Percentiles rank a stretch among this genome's conserved stretches.
Evolutionary conservation across 1,140 invertebrate genomes (phyloP).

Genomic region (Drosophila takahashii): DNA sequence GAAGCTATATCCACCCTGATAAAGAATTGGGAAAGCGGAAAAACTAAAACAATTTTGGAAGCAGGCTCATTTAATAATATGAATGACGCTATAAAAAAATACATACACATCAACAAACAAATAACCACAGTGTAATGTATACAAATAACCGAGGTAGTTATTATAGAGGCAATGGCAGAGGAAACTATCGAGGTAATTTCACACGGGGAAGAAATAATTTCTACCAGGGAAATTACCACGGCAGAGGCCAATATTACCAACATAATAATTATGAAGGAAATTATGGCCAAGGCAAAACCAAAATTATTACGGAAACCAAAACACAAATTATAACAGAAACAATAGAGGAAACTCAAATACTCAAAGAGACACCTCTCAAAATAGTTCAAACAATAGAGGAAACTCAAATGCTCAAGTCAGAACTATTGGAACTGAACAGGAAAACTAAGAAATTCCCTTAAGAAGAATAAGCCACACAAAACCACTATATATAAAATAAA

Average conservation of each 20-base stretch:
- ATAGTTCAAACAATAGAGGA: background rate
- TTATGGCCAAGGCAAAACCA: background rate
- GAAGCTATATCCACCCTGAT: background rate
- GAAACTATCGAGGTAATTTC: too few relatives aligned
- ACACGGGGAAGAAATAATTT: too few relatives aligned
- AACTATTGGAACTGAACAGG: background rate
- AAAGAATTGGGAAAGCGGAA: background rate
- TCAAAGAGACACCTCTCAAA: background rate
- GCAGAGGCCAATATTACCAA: background rate
- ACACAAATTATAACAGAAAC: background rate
- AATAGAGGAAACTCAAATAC: background rate
- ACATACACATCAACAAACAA: background rate
- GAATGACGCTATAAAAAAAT: background rate
- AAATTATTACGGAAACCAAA: background rate
- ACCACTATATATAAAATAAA: too few relatives aligned
- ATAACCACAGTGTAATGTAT: background rate
- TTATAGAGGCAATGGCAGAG: too few relatives aligned
- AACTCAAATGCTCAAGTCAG: background rate
- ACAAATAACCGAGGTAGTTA: too few relatives aligned
- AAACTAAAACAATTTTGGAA: background rate
- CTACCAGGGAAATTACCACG: too few relatives aligned
- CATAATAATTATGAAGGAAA: background rate
- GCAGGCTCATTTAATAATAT: background rate
- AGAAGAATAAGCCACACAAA: too few relatives aligned
- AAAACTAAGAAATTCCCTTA: background rate